Evolutionary conservation across 2,113 vertebrate genomes (phyloP).

Genomic region (Condylura cristata): DNA sequence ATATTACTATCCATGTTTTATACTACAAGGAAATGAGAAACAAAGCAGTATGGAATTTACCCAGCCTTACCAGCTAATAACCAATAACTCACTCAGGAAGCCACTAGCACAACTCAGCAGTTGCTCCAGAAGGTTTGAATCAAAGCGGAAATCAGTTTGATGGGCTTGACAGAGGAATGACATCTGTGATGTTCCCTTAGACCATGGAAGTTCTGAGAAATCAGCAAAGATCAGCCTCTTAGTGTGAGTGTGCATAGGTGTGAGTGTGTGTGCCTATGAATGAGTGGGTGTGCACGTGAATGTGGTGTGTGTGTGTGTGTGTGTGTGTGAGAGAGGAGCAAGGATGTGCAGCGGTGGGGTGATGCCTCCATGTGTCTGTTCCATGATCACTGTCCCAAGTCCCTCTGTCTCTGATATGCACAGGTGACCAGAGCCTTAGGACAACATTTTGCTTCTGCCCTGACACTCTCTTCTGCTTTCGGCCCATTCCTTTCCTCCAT

Average conservation of each 20-base stretch:
- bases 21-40: not conserved
- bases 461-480: not conserved
- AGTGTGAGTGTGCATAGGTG: not conserved
- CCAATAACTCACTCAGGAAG: not conserved
- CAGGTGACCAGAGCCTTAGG: not conserved
- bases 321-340: not conserved
- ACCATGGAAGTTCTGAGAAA: not conserved
- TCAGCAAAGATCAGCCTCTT: not conserved
- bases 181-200: rapidly evolving
- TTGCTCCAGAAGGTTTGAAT: not conserved
- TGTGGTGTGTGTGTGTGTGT: not conserved
- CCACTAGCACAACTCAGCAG: not conserved
- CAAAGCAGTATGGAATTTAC: not conserved
- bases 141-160: not conserved
- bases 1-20: not conserved
- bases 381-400: too few species aligned
- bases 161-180: too few species aligned
- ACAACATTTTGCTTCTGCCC: not conserved
- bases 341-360: not conserved
- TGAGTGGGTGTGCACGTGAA: not conserved
- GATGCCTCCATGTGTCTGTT: not conserved
- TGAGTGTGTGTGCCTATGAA: not conserved
- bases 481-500: not conserved
- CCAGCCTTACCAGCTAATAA: not conserved
- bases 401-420: not conserved